Evolutionary conservation across 2,113 vertebrate species (phyloP).

Genomic region (Xiphorhynchus elegans): DNA sequence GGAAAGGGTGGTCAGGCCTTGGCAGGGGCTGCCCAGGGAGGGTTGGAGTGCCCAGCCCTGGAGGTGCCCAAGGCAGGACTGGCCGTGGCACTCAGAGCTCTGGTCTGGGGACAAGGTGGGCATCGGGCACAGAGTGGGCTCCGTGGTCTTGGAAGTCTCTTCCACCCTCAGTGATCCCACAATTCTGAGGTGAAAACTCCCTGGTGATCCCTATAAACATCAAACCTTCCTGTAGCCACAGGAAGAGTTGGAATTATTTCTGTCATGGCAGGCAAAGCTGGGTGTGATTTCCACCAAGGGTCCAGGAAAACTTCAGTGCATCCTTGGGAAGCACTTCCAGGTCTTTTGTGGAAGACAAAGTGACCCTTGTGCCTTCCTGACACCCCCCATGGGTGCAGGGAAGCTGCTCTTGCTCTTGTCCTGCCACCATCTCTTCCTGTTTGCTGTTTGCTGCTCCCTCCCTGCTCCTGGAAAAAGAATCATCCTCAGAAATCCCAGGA

Average conservation of each 20-base stretch:
- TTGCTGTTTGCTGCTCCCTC: too few species aligned
- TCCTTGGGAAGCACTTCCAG: too few species aligned
- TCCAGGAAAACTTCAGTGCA: background rate
- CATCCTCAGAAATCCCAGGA: too few species aligned
- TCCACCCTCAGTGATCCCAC: background rate
- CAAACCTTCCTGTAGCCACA: background rate
- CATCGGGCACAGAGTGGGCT: rapidly evolving
- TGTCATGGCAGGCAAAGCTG: background rate
- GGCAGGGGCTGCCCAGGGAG: background rate
- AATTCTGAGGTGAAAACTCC: background rate
- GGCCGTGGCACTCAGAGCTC: background rate
- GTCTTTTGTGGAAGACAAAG: too few species aligned
- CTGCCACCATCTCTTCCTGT: too few species aligned
- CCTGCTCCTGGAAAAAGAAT: too few species aligned
- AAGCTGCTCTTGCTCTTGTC: too few species aligned
- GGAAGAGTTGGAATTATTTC: background rate
- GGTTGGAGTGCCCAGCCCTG: background rate
- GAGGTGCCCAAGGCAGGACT: background rate
- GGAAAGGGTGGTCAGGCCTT: background rate
- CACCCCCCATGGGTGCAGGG: too few species aligned
- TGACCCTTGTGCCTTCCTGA: too few species aligned
- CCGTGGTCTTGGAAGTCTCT: rapidly evolving
- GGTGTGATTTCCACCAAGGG: rapidly evolving
- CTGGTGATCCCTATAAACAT: background rate
- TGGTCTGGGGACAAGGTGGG: background rate